Evolutionary conservation across 2,113 vertebrate species (phyloP), one percentile per base, ranked within the genome.

Genomic region (Columba livia): DNA sequence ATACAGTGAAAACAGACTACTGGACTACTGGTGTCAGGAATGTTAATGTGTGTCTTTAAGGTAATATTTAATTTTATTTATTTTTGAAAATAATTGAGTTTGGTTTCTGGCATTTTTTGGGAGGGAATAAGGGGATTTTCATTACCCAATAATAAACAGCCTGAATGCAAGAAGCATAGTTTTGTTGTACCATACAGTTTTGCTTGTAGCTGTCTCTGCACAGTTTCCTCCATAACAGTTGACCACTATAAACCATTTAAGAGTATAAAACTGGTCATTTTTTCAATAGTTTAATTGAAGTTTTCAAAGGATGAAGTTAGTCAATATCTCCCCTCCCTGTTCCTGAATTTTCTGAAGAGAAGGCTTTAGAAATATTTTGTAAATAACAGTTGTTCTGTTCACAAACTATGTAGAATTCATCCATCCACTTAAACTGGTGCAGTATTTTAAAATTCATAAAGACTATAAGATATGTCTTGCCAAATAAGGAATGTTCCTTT

Each of bases 361-460:
- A 87, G 6, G 17, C n/a, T 93, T 89, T 60, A 83, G 44, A 83
- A 62, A 83, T 56, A 57, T 69, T 93, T 94, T 92, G 26, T 75
- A 36, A 48, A 65, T 20, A 74, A 48, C 15, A 40, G 15, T 79
- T 79, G 42, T 44, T 44, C 53, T 79, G 10, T 47, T 92, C 66
- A 79, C 53, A 81, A 75, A 7, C 13, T 70, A 29, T 19, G 11
- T 54, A 54, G 23, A 69, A 65, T 79, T 90, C 34, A 70, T 84
- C 36, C 10, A 5, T 53, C 1, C 0, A 40, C 88, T 95, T 90
- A 88, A 34, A 81, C 38, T 50, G 48, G 28, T 36, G 32, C 8
- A 57, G 25, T 81, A 74, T 42, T 94, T 92, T 72, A 89, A 92
- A 93, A 89, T 87, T 87, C 62, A 54, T 69, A 85, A 61, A 56